Evolutionary conservation across 35 echinoderm and acorn worm genomes (phyloP), one percentile per base, ranked within the genome.

Genomic region (Ptychodera flava): DNA sequence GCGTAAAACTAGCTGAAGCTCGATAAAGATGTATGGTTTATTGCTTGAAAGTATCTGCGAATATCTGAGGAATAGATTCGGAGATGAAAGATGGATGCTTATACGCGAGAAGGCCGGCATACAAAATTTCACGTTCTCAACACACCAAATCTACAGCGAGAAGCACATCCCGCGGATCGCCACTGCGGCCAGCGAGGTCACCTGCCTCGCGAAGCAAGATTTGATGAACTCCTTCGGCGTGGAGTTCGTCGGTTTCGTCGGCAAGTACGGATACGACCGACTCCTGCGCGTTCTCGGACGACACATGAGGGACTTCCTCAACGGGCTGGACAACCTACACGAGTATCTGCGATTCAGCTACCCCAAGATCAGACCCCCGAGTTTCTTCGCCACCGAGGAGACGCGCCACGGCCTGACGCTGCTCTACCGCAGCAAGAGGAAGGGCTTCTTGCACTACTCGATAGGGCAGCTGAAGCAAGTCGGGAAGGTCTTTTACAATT

Each of bases 1-100:
- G n/a, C n/a, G n/a, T n/a, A n/a, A n/a, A n/a, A n/a, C n/a, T n/a
- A n/a, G n/a, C n/a, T n/a, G n/a, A n/a, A n/a, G n/a, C n/a, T n/a
- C n/a, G n/a, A n/a, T n/a, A n/a, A n/a, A n/a, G n/a, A 97, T 97
- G 95, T 97, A 97, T 45, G 95, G 95, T 28, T 78, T 97, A 85
- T 28, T 97, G 16, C 86, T 97, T 0, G 95, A 97, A 85, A 93
- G 91, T 32, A 91, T 93, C 36, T 88, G 84, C 37, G 95, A 97
- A 82, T 89, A 94, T 79, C 93, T 97, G 30, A 97, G 91, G 35
- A 81, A 90, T 14, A 89, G 78, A 36, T 97, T 91, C 77, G 95
- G 95, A 0, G 90, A 97, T 30, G 87, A 90, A 27, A 76, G 38
- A 0, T 97, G 95, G 95, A 82, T 94, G 32, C 30, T 35, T 28